These are phyloP conservation scores for Metallyticus violacea DNA, from an alignment of 2,888 invertebrate species.

Conservation along the genomic window DNA sequence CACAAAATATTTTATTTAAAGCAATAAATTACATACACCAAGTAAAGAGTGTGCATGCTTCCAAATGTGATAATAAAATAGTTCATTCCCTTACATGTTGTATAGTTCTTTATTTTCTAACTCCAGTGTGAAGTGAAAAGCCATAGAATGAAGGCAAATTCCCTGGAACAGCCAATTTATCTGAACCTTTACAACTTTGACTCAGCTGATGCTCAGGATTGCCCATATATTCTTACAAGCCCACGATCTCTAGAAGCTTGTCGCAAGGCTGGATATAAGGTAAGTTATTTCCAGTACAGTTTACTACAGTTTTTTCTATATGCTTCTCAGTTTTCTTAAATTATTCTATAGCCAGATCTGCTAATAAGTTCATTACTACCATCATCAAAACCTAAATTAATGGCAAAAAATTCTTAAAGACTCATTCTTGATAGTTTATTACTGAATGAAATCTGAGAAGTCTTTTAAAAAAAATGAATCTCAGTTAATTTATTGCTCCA, in stretches of 20 bases:
- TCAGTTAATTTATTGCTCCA: too few species aligned
- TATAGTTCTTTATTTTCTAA: not conserved
- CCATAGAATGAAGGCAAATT: constrained; percentile 27
- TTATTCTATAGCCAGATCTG: not conserved
- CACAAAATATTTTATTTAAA: too few species aligned
- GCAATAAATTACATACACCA: too few species aligned
- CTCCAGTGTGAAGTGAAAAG: not conserved
- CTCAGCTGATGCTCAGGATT: constrained; percentile 46
- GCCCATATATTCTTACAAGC: constrained; percentile 53
- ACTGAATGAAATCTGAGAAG: too few species aligned
- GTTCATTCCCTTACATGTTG: too few species aligned
- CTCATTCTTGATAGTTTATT: too few species aligned
- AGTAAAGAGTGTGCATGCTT: too few species aligned
- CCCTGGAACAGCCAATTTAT: constrained; percentile 23
- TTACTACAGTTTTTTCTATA: not conserved
- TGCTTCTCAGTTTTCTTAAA: not conserved
- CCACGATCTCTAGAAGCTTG: constrained; percentile 54
- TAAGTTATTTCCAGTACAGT: constrained; percentile 35
- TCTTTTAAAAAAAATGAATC: too few species aligned
- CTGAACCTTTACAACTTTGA: constrained; percentile 53
- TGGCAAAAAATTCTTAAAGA: too few species aligned
- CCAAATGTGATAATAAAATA: too few species aligned
- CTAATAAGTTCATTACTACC: too few species aligned
- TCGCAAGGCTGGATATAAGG: constrained; percentile 50
- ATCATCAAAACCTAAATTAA: too few species aligned